Evolutionary conservation across 1,140 invertebrate genomes (phyloP), one percentile per base, ranked within the genome.

Genomic region (Drosophila eugracilis): DNA sequence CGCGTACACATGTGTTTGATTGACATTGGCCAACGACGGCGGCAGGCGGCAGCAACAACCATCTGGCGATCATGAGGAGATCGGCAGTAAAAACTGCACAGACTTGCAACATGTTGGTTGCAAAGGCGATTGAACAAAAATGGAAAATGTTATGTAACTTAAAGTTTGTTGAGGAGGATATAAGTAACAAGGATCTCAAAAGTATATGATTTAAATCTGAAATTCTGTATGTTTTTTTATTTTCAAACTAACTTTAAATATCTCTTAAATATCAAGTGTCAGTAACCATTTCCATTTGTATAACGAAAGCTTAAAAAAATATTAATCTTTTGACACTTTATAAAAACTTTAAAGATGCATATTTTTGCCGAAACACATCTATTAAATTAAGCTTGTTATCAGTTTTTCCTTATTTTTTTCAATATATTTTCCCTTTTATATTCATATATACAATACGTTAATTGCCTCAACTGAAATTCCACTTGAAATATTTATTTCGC

Each of bases 1-100:
- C 83, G 83, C 79, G 78, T 63, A 78, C 77, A 88, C 36, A 75
- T 73, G 67, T 67, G 48, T 75, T 75, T 75, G 73, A 75, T 74
- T 74, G 71, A 65, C 70, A 74, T 74, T 74, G 71, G 42, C 48
- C 53, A 45, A 53, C 59, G 30, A 30, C 44, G 48, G 26, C 37
- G 15, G 14, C 0, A 12, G 12, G n/a, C n/a, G n/a, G n/a, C 32
- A 4, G n/a, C 5, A 42, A n/a, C 41, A 45, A 26, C 19, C 41
- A 50, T 24, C 30, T 32, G 28, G 15, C 44, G 57, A 62, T 63
- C 48, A 54, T 36, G 48, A 52, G 36, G 55, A 52, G 67, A 72
- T 37, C 41, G 24, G 54, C 60, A 22, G 22, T 28, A 26, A 59
- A 59, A 45, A 41, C 17, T 7, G 9, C 37, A 44, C 0, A 15